Evolutionary conservation across 2,113 vertebrate species (phyloP), one percentile per base, ranked within the genome.

Genomic region (Ameiurus melas): DNA sequence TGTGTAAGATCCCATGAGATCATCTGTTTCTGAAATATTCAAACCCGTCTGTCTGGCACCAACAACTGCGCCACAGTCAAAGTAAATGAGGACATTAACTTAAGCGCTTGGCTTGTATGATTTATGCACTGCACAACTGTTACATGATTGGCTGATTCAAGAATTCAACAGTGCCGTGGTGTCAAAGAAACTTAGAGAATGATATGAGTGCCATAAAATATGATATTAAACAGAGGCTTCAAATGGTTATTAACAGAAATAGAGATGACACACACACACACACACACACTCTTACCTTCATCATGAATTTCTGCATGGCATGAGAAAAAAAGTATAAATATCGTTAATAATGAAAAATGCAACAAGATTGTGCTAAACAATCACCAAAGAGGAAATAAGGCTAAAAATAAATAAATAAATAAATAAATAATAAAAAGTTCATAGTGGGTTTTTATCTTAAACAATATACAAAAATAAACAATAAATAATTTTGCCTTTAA

Each of bases 291-390:
- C 80, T 82, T 82, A 82, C 80, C 80, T 82, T 82, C 80, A 82
- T 82, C 73, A 86, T 84, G 39, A 84, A 84, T 84, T 84, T 84
- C 82, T 84, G 82, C 60, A 84, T 84, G 82, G 62, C 82, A 84
- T 84, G 82, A 84, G 82, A 84, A 84, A 66, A 83, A 47, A 66
- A n/a, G 57, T 64, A 64, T 66, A 66, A 84, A 66, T 47, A 84
- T 64, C 27, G 16, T 84, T 68, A 84, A 68, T 84, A 66, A 84
- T 51, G 82, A 68, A 66, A 66, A 84, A 66, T 47, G 82, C 20
- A 47, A 66, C 13, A 19, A 10, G 51, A 39, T 64, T 27, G 22
- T 83, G 78, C 16, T 33, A 33, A 33, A 82, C 25, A 12, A 60
- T 25, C 55, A 82, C 30, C 30, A 78, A 78, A 57, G 53, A 60